Evolutionary conservation across 2,888 invertebrate species (phyloP), one percentile per base, ranked within the genome.

Genomic region (Heterodera filipjevi): DNA sequence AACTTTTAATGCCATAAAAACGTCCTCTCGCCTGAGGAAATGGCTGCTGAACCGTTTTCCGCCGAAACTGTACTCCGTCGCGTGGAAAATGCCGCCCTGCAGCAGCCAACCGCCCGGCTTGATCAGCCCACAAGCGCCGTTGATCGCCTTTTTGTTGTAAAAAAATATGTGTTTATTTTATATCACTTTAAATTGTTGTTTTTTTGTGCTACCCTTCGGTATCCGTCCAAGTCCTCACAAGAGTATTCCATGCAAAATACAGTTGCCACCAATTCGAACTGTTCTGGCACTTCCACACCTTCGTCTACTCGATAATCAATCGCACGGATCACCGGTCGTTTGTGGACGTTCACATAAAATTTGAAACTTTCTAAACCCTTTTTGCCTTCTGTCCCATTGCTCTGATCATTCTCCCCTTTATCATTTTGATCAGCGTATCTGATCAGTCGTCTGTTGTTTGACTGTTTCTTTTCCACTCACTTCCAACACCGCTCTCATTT

Each of bases 221-320:
- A 85, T 30, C 84, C 83, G 30, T 85, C 78, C 66, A 66, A 46
- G 10, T 80, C 85, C 76, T 84, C 85, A 30, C 81, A 84, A 0
- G 87, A 86, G 79, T 88, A 88, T 79, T 88, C 88, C 70, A 88
- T 80, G 76, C 88, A 88, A 81, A 89, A 88, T 2, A 88, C 85
- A 3, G 87, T 86, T 6, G 86, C 82, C 3, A 88, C 87, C 22
- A 87, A 85, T 77, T 88, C 86, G 79, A 88, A 88, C 73, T 88
- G 85, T 46, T 81, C 71, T 0, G 88, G 88, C 8, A 88, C 72
- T n/a, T 80, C 75, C n/a, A 78, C 74, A 0, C n/a, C 8, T 0
- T 80, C 79, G 32, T 82, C 77, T 59, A 64, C 49, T 64, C 81
- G 83, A 84, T 84, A 88, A 66, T 81, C 81, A 19, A 84, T 79